phyloP scores from a whole-genome alignment of 2,888 invertebrate genomes.

The Brenthis hecate region DNA sequence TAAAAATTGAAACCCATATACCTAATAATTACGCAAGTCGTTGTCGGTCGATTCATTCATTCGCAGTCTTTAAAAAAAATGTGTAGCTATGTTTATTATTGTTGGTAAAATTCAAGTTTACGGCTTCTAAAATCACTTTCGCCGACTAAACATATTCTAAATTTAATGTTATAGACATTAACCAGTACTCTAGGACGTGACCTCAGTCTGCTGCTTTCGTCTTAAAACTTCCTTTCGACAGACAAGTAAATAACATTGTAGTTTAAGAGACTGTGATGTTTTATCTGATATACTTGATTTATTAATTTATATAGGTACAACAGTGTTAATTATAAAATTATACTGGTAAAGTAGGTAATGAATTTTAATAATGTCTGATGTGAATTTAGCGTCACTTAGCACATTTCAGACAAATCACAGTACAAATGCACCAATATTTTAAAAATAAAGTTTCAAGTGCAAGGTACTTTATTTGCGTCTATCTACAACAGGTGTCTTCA shows the following conservation, averaged over 20 bases:
- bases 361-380: no score
- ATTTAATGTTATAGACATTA: conserved; percentile 52
- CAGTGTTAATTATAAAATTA: no score
- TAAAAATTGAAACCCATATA: conserved; percentile 20
- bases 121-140: conserved; percentile 50
- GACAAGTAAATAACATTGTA: conserved; percentile 48
- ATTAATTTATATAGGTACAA: background rate
- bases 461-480: conserved; percentile 16
- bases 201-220: conserved; percentile 48
- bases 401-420: background rate
- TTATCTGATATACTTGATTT: background rate
- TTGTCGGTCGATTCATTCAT: conserved; percentile 38
- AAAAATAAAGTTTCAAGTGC: background rate
- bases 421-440: background rate
- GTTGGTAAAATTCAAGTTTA: conserved; percentile 43
- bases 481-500: conserved; percentile 38
- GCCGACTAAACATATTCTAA: conserved; percentile 56
- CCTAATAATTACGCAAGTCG: conserved; percentile 10
- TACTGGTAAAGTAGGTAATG: no score
- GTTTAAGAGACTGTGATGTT: conserved; percentile 8
- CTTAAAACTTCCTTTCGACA: conserved; percentile 47
- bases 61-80: conserved; percentile 35
- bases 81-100: conserved; percentile 38
- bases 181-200: conserved; percentile 49
- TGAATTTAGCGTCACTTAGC: no score